A percentile compares a stretch with the other conserved stretches of the same genome.
phyloP scores from a whole-genome alignment of 2,113 vertebrate species.

The Sinocyclocheilus anophthalmus region DNA sequence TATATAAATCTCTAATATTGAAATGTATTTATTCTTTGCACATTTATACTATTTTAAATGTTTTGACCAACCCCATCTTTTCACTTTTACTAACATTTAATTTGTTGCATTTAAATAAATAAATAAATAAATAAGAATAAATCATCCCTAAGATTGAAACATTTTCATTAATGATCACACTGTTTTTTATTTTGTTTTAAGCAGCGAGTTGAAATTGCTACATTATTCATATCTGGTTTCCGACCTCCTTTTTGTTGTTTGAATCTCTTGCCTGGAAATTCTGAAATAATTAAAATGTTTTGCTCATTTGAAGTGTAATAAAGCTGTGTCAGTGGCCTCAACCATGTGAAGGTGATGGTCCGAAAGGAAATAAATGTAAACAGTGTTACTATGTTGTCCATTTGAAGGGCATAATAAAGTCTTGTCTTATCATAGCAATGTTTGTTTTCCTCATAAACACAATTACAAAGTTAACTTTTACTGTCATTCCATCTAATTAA shows the following conservation, averaged over 20 bases:
- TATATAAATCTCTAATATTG: no score
- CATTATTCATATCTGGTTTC: neutral
- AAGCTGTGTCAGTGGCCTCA: conserved; percentile 40
- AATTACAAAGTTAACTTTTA: conserved; percentile 42
- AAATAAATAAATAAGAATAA: no score
- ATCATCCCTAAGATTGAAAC: neutral
- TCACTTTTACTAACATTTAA: neutral
- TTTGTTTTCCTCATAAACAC: conserved; percentile 53
- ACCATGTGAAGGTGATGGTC: conserved; percentile 37
- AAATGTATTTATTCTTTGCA: neutral
- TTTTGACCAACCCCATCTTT: neutral
- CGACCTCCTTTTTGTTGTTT: conserved; percentile 21
- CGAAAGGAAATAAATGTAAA: conserved; percentile 56
- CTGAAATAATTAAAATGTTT: conserved; percentile 35
- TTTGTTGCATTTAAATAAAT: no score
- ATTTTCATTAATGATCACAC: neutral
- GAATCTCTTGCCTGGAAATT: conserved; percentile 14
- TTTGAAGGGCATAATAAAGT: conserved; percentile 58
- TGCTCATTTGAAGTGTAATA: conserved; percentile 44
- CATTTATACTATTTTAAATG: neutral
- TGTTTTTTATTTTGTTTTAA: neutral
- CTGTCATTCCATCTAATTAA: conserved; percentile 55
- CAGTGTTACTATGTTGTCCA: conserved; percentile 35
- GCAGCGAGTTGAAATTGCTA: neutral
- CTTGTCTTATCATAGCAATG: conserved; percentile 49